Conservation (phyloP, 2,888 invertebrate genomes). For the Keiferia lycopersicella region DNA sequence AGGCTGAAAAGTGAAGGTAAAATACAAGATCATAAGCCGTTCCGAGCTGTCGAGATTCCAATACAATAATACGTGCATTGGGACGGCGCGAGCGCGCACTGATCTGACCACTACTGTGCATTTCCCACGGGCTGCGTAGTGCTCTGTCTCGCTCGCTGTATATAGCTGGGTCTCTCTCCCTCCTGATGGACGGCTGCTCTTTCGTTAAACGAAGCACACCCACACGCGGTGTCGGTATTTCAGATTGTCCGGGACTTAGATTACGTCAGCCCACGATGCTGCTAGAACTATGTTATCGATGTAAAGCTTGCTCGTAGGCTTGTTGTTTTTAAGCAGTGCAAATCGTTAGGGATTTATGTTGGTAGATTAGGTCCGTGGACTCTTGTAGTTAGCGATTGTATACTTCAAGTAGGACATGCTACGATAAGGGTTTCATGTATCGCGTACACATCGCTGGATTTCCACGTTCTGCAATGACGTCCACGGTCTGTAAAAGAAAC, state of each 20-base stretch:
- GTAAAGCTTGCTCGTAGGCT: constrained; percentile 43
- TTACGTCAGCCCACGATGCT: constrained; percentile 72
- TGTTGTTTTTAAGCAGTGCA: constrained; percentile 36
- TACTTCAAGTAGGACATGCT: neutral
- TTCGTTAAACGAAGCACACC: constrained; percentile 81
- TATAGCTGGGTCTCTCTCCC: constrained; percentile 61
- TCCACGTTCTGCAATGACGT: neutral
- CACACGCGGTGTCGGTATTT: constrained; percentile 80
- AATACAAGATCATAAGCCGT: constrained; percentile 55
- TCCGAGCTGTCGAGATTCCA: constrained; percentile 61
- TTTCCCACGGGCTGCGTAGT: constrained; percentile 79
- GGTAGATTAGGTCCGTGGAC: constrained; percentile 15
- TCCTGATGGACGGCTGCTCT: constrained; percentile 79
- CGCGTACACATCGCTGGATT: neutral
- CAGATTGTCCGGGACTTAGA: constrained; percentile 77
- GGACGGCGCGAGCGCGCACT: constrained; percentile 80
- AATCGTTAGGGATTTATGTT: constrained; percentile 32
- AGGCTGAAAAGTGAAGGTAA: constrained; percentile 32
- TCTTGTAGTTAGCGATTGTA: neutral
- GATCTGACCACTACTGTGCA: constrained; percentile 82
- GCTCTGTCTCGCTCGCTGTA: constrained; percentile 52
- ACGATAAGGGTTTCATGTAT: neutral
- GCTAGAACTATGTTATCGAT: constrained; percentile 54
- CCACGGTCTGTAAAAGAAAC: neutral
- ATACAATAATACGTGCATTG: constrained; percentile 81